Base-by-base conservation (phyloP, 1,140 invertebrate genomes). In the Drosophila gunungcola region DNA sequence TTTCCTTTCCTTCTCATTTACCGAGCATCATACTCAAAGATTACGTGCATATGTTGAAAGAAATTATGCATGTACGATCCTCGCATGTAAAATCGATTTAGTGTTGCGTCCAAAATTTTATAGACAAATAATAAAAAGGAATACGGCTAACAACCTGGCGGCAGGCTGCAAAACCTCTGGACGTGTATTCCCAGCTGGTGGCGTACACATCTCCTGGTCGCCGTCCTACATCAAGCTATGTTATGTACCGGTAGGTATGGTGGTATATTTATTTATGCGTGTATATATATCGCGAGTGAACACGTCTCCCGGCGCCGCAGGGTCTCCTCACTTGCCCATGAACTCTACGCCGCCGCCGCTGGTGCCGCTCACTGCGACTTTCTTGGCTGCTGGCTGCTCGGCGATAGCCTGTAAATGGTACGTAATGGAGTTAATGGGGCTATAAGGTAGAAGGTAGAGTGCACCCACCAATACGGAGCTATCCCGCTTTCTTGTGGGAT, bases 321-420 rank as follows among this genome's bases (percentile, higher is more conserved):
- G 16, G 5, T 12, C 29, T 32, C 42, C 48, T 67, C 53, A 83
- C 49, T 83, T 83, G 4, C 57, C 80, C 34, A 65, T 48, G 29
- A 76, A 52, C 36, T 83, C 80, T 34, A 41, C 56, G 7, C 53
- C 52, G 57, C 42, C 49, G 54, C 55, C 46, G n/a, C 39, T 9
- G 16, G 6, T 3, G 16, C 45, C 27, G 46, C 25, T 48, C 2
- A 89, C 55, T 10, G 77, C 77, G 1, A 89, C 27, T 32, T 89
- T 84, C 60, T 89, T 89, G 55, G 73, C 58, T 42, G 84, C 64
- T 39, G 84, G 80, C 65, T 80, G 55, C 32, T 88, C 73, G 53
- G 56, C 73, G 41, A 46, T 52, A 54, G 43, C 64, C 82, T 85
- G 51, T 11, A 11, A 12, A 32, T 21, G 16, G 16, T 21, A 1